phyloP scores from a whole-genome alignment of 2,113 vertebrate species.

The Cyanoderma ruficeps region DNA sequence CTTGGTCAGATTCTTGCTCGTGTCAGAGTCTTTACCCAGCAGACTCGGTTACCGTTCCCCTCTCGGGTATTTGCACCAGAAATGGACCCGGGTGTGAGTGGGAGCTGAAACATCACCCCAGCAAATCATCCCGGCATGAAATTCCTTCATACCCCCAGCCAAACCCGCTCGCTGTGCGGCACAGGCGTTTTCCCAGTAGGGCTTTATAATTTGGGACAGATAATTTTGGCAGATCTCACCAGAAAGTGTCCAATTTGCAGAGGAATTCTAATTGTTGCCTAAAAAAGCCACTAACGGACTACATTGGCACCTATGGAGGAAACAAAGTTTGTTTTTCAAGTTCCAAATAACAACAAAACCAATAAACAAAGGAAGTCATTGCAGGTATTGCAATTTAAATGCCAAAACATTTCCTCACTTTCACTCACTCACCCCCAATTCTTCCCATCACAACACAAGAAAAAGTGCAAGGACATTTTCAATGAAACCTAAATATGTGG shows the following conservation, averaged over 20 bases:
- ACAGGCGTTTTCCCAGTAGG: accelerated
- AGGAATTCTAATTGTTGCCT: not conserved
- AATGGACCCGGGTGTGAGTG: accelerated
- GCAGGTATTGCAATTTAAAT: not conserved
- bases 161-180: accelerated
- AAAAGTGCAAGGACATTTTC: not conserved
- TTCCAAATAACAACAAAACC: not conserved
- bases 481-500: not conserved
- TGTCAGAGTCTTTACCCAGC: accelerated
- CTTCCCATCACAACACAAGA: not conserved
- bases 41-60: not conserved
- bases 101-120: not conserved
- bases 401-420: not conserved
- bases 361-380: not conserved
- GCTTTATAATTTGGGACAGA: not conserved
- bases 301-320: not conserved
- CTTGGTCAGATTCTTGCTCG: accelerated
- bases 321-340: not conserved
- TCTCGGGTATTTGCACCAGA: accelerated
- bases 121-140: accelerated
- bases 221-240: not conserved
- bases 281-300: not conserved
- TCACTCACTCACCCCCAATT: not conserved
- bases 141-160: accelerated
- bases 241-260: not conserved